Base-by-base conservation (phyloP, 2,888 invertebrate species). In the Agrotis clavis region DNA sequence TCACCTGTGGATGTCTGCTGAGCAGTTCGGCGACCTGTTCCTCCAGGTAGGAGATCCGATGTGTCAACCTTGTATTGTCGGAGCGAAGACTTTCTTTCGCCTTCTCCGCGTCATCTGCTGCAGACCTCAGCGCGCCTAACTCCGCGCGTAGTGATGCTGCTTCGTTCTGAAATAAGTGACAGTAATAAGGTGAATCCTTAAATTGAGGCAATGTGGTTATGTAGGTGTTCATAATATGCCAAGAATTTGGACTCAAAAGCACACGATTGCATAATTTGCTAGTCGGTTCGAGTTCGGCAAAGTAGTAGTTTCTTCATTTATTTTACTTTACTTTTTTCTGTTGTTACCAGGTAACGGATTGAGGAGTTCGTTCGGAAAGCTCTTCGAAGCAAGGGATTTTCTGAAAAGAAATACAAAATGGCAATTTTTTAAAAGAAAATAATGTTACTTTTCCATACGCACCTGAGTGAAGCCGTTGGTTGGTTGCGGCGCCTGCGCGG, bases 41-140 rank as follows among this genome's bases (percentile, higher is more conserved):
- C 92, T 99, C 99, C 72, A 99, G 97, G 92, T 99, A 99, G 2
- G 98, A 98, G 88, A 99, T 99, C 83, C 99, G 97, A 92, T 99
- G 99, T 18, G 98, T 98, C 74, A 99, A 96, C 65, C 98, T 96
- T 76, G 98, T 97, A 94, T 98, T 98, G 93, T 98, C 98, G 30
- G 98, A 97, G 87, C 97, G 97, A 48, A 97, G 95, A 18, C 97
- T 96, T 82, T 97, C 97, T 90, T 97, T 97, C 63, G 97, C 96
- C 61, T 96, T 94, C 88, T 97, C 97, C 0, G 97, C 97, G 87
- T 97, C 97, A 63, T 97, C 97, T 1, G 97, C 97, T 73, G 97
- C 96, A 71, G 96, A 94, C 51, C 97, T 95, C 60, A 97, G 95
- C 35, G 96, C 94, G 47, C 97, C 96, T 73, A 97, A 90, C 90